Evolutionary conservation across 2,888 invertebrate species (phyloP), one percentile per base, ranked within the genome.

Genomic region (Campaea margaritaria): DNA sequence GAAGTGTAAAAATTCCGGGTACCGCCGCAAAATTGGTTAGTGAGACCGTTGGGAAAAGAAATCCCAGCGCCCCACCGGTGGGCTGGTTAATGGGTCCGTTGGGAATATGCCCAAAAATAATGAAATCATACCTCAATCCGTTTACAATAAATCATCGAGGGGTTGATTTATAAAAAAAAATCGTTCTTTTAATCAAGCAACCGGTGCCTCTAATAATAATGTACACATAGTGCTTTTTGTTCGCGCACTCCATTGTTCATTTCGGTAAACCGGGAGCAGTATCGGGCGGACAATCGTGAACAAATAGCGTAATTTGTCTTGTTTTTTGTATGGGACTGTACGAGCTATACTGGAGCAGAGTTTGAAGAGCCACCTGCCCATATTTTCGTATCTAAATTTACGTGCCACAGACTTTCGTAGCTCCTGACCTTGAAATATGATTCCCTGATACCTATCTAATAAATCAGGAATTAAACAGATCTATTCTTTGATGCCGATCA

Each of bases 251-350:
- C 75, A 83, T 83, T 82, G 81, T 84, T 80, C 78, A 77, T 82
- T 82, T 80, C 72, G 73, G 78, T 80, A 81, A 81, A 81, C 84
- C 76, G 78, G 70, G 70, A 69, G 74, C 76, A 74, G 82, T 84
- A 84, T 86, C 82, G 80, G 75, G 62, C 67, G 79, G 72, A 81
- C 85, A 83, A 83, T 86, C 84, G 83, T 67, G 74, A 76, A 84
- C 84, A 84, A 87, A 87, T 85, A 85, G 81, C 81, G 81, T 81
- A 79, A 85, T 86, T 86, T 86, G 84, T 86, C 83, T 86, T 85
- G 80, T 86, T 85, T 85, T 86, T 86, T 83, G 79, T 71, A 58
- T 66, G 65, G 48, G 62, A 41, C 55, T 68, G 61, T 62, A 45
- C 31, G 31, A 51, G 44, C 12, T 10, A 51, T 42, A 58, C 58